Evolutionary conservation across 1,140 invertebrate genomes (phyloP).

Genomic region (Pteromalus puparum): DNA sequence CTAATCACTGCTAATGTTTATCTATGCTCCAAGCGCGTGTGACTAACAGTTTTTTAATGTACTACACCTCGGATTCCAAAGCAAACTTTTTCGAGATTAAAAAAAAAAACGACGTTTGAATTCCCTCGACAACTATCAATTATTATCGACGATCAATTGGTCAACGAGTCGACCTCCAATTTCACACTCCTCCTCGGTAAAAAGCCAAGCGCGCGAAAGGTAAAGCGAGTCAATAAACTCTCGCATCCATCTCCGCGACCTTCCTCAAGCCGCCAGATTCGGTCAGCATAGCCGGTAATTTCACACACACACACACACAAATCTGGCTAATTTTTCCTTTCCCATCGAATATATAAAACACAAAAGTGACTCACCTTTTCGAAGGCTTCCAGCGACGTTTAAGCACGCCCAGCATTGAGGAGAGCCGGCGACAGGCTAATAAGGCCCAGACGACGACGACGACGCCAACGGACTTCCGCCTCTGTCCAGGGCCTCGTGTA

Average conservation of each 20-base stretch:
- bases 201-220: not conserved
- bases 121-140: not conserved
- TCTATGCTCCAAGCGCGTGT: not conserved
- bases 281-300: not conserved
- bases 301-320: not conserved
- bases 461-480: conserved; percentile 52
- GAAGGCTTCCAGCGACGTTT: conserved; percentile 72
- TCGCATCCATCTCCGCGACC: not conserved
- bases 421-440: conserved; percentile 20
- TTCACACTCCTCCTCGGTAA: not conserved
- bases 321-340: too few species aligned
- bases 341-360: too few species aligned
- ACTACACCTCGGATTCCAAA: too few species aligned
- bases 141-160: not conserved
- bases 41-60: too few species aligned
- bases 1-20: not conserved
- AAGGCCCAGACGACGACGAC: conserved; percentile 46
- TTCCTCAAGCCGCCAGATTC: not conserved
- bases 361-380: conserved; percentile 62
- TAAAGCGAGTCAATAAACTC: not conserved
- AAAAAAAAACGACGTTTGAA: not conserved
- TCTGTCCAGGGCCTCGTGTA: conserved; percentile 48
- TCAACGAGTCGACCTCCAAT: not conserved
- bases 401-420: conserved; percentile 66
- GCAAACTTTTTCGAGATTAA: conserved; percentile 9